phyloP scores from a whole-genome alignment of 2,888 invertebrate species.

The Aethes cnicana region DNA sequence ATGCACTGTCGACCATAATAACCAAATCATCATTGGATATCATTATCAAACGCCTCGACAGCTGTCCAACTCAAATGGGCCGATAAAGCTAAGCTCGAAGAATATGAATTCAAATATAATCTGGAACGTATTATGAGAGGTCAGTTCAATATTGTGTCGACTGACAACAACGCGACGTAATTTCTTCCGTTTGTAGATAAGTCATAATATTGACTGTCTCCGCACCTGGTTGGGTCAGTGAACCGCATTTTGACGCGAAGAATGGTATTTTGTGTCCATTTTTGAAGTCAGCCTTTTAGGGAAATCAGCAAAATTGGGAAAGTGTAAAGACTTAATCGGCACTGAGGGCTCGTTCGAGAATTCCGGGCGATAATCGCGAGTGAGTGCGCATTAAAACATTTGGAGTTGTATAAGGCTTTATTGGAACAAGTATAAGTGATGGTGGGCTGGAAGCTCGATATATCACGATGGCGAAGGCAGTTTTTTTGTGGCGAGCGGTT shows the following conservation, averaged over 20 bases:
- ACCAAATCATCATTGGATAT: conserved; percentile 27
- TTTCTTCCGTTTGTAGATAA: conserved; percentile 75
- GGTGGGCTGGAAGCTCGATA: conserved; percentile 47
- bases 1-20: conserved; percentile 24
- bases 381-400: conserved; percentile 38
- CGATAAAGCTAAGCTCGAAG: conserved; percentile 56
- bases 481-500: conserved; percentile 59
- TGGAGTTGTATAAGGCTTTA: conserved; percentile 53
- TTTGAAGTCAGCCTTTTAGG: conserved; percentile 47
- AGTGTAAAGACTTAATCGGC: conserved; percentile 53
- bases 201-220: conserved; percentile 64
- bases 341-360: conserved; percentile 43
- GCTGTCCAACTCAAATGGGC: conserved; percentile 53
- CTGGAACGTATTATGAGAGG: conserved; percentile 70
- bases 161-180: conserved; percentile 61
- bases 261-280: conserved; percentile 53
- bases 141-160: conserved; percentile 63
- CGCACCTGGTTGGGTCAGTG: conserved; percentile 71
- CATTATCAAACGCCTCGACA: conserved; percentile 53
- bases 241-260: conserved; percentile 48
- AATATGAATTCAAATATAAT: conserved; percentile 56
- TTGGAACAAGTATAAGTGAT: conserved; percentile 55
- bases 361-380: conserved; percentile 42
- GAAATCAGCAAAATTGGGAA: conserved; percentile 50
- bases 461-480: conserved; percentile 54